Evolutionary conservation across 2,113 vertebrate genomes (phyloP), one percentile per base, ranked within the genome.

Genomic region (Ceyx margarethae): DNA sequence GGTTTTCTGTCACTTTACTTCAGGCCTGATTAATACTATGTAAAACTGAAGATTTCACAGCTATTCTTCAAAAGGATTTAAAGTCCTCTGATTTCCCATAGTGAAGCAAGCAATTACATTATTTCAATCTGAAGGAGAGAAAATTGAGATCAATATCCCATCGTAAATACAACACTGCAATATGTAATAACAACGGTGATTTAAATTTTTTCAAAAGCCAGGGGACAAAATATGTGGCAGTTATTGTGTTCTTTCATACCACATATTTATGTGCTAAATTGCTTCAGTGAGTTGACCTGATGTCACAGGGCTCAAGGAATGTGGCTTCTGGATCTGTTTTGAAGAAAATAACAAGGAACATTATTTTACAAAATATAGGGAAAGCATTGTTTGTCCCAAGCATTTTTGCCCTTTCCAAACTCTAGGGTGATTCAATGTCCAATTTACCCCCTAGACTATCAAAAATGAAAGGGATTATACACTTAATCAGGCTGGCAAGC

Each of bases 131-230:
- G 94, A 96, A 95, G 76, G 77, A 77, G 79, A 90, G 82, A 95
- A 96, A 94, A 95, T 84, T 75, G 91, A 93, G 93, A 96, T 96
- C 95, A 76, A 96, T 97, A 96, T 89, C 84, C 86, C 37, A 19
- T 86, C 20, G 33, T 94, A 96, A 96, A 97, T 94, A 95, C 72
- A 85, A 48, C 2, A 2, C 86, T 85, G 88, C 73, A 86, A 87
- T 94, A 91, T 10, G 13, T 92, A 95, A 91, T 87, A 93, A 95
- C 92, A 90, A 88, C 51, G 0, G 28, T 89, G 86, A 94, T 87
- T 94, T 96, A 76, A 94, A 95, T 92, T 92, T 93, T 95, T 72
- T 60, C n/a, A 84, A 87, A 81, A 82, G 75, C 65, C 15, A 2
- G 43, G 82, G 40, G 56, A 89, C 83, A 46, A 83, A 84, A 79